Conservation (phyloP, 2,888 invertebrate species). For the Dasypolia templi region DNA sequence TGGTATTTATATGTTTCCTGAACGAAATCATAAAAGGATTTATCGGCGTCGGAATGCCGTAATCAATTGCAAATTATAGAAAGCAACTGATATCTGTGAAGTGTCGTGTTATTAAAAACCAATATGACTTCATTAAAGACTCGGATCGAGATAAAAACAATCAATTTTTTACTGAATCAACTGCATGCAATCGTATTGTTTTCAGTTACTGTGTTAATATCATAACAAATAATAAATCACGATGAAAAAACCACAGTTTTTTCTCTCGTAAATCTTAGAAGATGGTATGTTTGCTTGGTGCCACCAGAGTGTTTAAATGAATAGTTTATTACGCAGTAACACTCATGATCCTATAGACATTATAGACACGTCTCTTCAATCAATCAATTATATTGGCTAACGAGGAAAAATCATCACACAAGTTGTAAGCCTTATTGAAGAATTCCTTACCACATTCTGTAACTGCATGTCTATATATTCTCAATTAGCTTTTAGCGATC, state of each 20-base stretch:
- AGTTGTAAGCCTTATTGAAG: not conserved
- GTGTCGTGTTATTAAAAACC: constrained; percentile 38
- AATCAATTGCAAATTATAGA: constrained; percentile 42
- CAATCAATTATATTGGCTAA: constrained; percentile 29
- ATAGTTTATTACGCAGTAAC: constrained; percentile 15
- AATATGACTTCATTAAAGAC: constrained; percentile 33
- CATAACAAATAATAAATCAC: not conserved
- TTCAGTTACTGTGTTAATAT: constrained; percentile 17
- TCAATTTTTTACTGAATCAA: constrained; percentile 25
- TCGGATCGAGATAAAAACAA: constrained; percentile 10
- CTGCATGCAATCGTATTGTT: constrained; percentile 24
- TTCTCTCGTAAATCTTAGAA: not conserved
- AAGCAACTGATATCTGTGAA: constrained; percentile 33
- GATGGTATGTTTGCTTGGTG: not conserved
- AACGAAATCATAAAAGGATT: constrained; percentile 8
- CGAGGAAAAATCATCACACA: constrained; percentile 35
- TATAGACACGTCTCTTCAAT: constrained; percentile 23
- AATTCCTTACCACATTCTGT: constrained; percentile 27
- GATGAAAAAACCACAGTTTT: constrained; percentile 6
- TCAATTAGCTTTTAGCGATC: constrained; percentile 3
- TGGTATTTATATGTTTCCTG: constrained; percentile 11
- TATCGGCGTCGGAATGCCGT: constrained; percentile 16
- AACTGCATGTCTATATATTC: not conserved
- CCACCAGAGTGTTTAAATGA: not conserved
- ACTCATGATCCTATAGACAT: constrained; percentile 5